Evolutionary conservation across 2,797 vertebrate species (phyloP).

Genomic region (Phalloptychus januarius): DNA sequence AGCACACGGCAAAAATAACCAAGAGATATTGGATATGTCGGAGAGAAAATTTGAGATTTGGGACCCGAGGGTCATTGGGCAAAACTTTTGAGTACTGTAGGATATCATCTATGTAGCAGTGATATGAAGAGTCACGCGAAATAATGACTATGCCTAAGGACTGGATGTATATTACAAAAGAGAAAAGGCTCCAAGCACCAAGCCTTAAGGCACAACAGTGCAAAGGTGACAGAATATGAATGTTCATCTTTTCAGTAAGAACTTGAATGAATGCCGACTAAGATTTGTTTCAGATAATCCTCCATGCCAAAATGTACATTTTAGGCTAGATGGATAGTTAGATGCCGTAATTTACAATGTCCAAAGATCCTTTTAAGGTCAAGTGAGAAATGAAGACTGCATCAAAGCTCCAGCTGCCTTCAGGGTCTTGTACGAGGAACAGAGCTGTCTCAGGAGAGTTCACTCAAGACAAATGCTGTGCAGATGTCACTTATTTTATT

Average conservation of each 20-base stretch:
- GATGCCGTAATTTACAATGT: background rate
- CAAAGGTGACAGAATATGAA: constrained; percentile 1
- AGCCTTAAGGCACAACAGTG: constrained; percentile 3
- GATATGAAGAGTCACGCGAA: background rate
- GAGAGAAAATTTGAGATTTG: background rate
- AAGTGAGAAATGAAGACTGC: background rate
- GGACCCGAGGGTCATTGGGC: background rate
- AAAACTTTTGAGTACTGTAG: constrained; percentile 6
- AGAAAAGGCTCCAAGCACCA: constrained; percentile 4
- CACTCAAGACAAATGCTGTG: background rate
- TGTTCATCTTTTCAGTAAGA: background rate
- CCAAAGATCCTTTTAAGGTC: background rate
- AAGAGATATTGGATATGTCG: background rate
- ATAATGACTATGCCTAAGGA: background rate
- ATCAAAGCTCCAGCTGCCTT: background rate
- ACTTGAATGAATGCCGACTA: background rate
- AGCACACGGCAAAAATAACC: background rate
- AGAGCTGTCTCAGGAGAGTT: background rate
- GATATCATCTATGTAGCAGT: constrained; percentile 3
- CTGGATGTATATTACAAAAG: constrained; percentile 2
- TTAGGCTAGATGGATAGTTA: background rate
- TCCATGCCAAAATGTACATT: background rate
- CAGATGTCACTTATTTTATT: constrained; percentile 4
- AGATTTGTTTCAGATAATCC: constrained; percentile 1
- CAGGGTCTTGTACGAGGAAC: background rate